phyloP scores from a whole-genome alignment of 2,888 invertebrate species.

The Caenorhabditis afra region DNA sequence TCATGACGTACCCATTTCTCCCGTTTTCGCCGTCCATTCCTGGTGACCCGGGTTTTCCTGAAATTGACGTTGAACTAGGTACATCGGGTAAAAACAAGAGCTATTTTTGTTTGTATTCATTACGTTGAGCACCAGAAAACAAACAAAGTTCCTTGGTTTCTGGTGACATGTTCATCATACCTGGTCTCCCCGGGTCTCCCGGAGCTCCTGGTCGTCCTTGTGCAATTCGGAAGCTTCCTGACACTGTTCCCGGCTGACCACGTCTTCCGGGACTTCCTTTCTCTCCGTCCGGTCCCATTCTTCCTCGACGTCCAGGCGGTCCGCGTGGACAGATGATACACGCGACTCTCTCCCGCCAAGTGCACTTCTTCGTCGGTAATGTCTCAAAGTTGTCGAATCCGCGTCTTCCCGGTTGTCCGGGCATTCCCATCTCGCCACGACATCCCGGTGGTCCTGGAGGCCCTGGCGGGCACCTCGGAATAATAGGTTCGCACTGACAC shows the following conservation, averaged over 20 bases:
- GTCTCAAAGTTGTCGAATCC: conserved; percentile 54
- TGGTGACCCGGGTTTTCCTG: conserved; percentile 26
- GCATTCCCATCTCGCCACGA: conserved; percentile 42
- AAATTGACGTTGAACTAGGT: conserved; percentile 3
- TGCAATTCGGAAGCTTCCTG: background rate
- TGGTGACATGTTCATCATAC: conserved; percentile 21
- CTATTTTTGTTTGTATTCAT: no score
- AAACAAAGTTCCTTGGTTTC: background rate
- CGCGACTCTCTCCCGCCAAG: conserved; percentile 21
- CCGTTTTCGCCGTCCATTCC: conserved; percentile 42
- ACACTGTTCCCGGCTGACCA: conserved; percentile 22
- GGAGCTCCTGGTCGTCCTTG: conserved; percentile 39
- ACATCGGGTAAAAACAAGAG: background rate
- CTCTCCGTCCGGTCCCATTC: conserved; percentile 44
- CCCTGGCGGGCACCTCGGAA: conserved; percentile 58
- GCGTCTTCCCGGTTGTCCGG: conserved; percentile 51
- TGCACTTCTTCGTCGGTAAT: conserved; percentile 32
- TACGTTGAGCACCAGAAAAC: background rate
- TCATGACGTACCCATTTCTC: conserved; percentile 32
- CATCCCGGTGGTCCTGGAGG: conserved; percentile 57
- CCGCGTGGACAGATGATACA: conserved; percentile 62
- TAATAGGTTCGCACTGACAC: conserved; percentile 61
- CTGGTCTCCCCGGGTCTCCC: conserved; percentile 36
- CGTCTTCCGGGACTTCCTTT: conserved; percentile 41
- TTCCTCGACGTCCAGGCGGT: conserved; percentile 60